Percentiles rank a stretch among this genome's conserved stretches.
Evolutionary conservation across 2,888 invertebrate species (phyloP).

Genomic region (Clistopyga incitator): DNA sequence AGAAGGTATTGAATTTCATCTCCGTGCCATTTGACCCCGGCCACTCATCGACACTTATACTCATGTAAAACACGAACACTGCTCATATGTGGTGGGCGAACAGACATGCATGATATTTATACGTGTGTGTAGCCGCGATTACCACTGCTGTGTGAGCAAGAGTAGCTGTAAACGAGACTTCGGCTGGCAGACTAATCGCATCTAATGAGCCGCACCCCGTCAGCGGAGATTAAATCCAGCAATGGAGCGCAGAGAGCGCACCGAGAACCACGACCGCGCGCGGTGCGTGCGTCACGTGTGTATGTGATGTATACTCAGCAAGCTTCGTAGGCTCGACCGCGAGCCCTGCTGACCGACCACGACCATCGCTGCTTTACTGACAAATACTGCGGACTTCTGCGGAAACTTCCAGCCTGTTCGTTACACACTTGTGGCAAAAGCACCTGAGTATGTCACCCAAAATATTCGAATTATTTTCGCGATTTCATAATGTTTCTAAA

Average conservation of each 20-base stretch:
- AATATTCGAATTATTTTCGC: neutral
- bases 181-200: conserved; percentile 77
- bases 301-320: conserved; percentile 18
- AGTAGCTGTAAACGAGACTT: conserved; percentile 61
- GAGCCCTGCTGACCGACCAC: conserved; percentile 19
- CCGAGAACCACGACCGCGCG: neutral
- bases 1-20: neutral
- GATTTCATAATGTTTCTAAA: too few relatives aligned
- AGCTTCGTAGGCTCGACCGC: conserved; percentile 11
- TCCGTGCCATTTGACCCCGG: neutral
- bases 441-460: neutral
- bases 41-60: neutral
- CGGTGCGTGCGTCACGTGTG: conserved; percentile 17
- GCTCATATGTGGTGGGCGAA: neutral
- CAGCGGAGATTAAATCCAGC: conserved; percentile 75
- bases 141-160: conserved; percentile 17
- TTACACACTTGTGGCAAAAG: neutral
- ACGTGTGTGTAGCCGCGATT: neutral
- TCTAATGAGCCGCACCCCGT: conserved; percentile 79
- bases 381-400: conserved; percentile 26
- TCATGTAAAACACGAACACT: neutral
- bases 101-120: conserved; percentile 10
- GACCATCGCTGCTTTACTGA: conserved; percentile 14
- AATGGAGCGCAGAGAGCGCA: conserved; percentile 20
- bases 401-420: neutral